These are phyloP conservation scores for Hippocampus abdominalis DNA, from an alignment of 2,113 vertebrate genomes.

Conservation along the genomic window DNA sequence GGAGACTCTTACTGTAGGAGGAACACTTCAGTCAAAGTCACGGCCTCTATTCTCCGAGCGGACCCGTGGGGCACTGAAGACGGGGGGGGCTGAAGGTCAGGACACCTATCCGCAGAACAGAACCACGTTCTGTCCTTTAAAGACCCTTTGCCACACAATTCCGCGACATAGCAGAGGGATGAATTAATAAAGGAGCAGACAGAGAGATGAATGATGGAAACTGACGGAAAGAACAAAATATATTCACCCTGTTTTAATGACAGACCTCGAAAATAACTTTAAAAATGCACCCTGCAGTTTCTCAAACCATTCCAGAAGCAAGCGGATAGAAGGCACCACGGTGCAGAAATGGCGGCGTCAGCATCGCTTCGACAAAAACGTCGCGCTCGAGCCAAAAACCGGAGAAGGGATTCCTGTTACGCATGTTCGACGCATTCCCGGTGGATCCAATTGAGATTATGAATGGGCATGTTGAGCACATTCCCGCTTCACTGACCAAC, in stretches of 20 bases:
- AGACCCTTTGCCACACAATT: conserved; percentile 27
- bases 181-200: not conserved
- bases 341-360: not conserved
- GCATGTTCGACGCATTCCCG: too few relatives aligned
- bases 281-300: not conserved
- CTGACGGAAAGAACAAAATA: not conserved
- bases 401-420: not conserved
- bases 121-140: conserved; percentile 56
- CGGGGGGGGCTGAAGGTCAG: conserved; percentile 65
- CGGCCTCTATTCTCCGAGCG: conserved; percentile 60
- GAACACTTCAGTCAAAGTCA: conserved; percentile 60
- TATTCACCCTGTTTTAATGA: not conserved
- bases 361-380: not conserved
- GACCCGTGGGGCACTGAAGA: conserved; percentile 44
- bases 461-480: not conserved
- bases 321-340: not conserved
- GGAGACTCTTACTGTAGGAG: conserved; percentile 38
- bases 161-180: not conserved
- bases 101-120: conserved; percentile 56
- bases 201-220: conserved; percentile 23
- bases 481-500: not conserved
- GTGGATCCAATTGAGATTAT: not conserved
- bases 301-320: not conserved
- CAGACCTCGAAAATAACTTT: not conserved
- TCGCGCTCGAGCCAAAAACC: not conserved